Percentiles rank a stretch among this genome's conserved stretches.
phyloP scores from a whole-genome alignment of 2,888 invertebrate genomes.

The Luperina nickerlii region DNA sequence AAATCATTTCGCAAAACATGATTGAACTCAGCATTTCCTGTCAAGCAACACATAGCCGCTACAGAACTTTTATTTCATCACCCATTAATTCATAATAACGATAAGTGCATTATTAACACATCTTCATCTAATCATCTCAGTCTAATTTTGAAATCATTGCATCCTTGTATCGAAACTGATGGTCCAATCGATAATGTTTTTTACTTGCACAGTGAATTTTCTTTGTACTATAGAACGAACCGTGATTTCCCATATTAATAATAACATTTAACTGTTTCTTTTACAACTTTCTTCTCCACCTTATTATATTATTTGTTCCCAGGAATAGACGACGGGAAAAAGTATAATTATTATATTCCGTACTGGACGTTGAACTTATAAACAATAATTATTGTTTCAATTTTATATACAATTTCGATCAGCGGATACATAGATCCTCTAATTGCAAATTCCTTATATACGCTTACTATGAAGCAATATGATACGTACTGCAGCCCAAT shows the following conservation, averaged over 20 bases:
- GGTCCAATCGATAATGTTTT: background rate
- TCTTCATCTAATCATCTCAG: background rate
- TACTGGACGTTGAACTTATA: background rate
- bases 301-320: background rate
- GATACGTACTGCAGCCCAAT: background rate
- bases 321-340: background rate
- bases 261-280: constrained; percentile 8
- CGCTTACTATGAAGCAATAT: background rate
- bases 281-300: constrained; percentile 7
- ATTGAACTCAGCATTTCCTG: constrained; percentile 14
- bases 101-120: constrained; percentile 17
- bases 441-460: background rate
- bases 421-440: background rate
- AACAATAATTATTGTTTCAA: constrained; percentile 1
- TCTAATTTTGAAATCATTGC: constrained; percentile 23
- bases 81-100: background rate
- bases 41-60: background rate
- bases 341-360: constrained; percentile 2
- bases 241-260: background rate
- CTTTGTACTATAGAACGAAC: background rate
- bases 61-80: constrained; percentile 25
- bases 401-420: background rate
- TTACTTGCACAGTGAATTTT: background rate
- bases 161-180: background rate
- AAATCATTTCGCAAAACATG: constrained; percentile 13